Percentiles rank a stretch among this genome's conserved stretches.
phyloP scores from a whole-genome alignment of 1,140 invertebrate genomes.

The Oryzaephilus surinamensis region DNA sequence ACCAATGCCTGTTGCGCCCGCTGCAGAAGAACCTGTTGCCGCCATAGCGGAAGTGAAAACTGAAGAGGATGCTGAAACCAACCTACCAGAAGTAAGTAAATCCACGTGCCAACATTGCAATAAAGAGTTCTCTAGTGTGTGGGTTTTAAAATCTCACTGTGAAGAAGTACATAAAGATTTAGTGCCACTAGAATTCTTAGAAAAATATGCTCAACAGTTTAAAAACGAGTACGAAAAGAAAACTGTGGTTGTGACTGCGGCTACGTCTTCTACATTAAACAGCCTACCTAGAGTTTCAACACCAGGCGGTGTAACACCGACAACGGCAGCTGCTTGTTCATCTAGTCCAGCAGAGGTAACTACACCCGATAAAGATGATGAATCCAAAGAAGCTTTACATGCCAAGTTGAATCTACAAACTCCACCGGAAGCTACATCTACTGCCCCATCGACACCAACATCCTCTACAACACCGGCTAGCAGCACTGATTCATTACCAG shows the following conservation, averaged over 20 bases:
- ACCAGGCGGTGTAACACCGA: constrained; percentile 20
- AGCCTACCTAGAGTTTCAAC: constrained; percentile 49
- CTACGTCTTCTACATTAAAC: constrained; percentile 45
- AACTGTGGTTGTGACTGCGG: constrained; percentile 54
- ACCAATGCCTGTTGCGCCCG: constrained; percentile 42
- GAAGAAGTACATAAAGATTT: constrained; percentile 89
- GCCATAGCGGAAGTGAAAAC: no score
- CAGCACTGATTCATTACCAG: constrained; percentile 49
- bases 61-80: constrained; percentile 42
- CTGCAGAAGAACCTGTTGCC: constrained; percentile 40
- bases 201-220: constrained; percentile 85
- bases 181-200: constrained; percentile 78
- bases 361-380: constrained; percentile 45
- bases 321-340: constrained; percentile 13
- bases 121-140: constrained; percentile 90
- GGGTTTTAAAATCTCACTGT: constrained; percentile 90
- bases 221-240: constrained; percentile 78
- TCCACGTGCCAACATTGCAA: constrained; percentile 81
- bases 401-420: constrained; percentile 37
- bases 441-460: constrained; percentile 49
- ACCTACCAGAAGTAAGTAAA: constrained; percentile 60
- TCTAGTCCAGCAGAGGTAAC: constrained; percentile 29
- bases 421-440: constrained; percentile 44
- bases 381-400: constrained; percentile 38
- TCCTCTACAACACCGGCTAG: constrained; percentile 51